Conservation (phyloP, 2,113 vertebrate species). For the Strigops habroptila region DNA sequence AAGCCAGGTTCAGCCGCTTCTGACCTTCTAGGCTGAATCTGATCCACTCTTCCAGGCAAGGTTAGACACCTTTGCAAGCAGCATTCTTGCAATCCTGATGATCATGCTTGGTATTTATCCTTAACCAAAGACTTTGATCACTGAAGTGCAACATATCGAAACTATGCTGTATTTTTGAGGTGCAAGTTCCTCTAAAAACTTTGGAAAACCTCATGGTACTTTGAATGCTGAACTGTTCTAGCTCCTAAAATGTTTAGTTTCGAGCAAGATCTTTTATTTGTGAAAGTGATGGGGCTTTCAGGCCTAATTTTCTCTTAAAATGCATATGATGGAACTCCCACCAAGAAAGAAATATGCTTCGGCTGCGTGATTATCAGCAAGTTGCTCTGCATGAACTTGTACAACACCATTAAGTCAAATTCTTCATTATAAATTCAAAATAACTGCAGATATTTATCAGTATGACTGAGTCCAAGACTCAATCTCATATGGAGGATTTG, state of each 20-base stretch:
- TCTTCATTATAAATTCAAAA: constrained; percentile 53
- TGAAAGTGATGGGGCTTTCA: not conserved
- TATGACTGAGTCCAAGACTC: not conserved
- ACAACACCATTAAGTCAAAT: constrained; percentile 16
- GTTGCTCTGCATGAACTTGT: constrained; percentile 47
- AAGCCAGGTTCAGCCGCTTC: not conserved
- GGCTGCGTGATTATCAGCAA: not conserved
- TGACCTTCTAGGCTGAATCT: not conserved
- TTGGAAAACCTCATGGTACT: not conserved
- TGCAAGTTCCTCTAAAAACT: not conserved
- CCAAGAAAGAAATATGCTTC: constrained; percentile 5
- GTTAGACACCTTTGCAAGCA: not conserved
- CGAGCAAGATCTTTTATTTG: not conserved
- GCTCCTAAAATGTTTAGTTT: not conserved
- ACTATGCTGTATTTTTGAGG: not conserved
- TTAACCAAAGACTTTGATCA: not conserved
- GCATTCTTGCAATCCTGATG: not conserved
- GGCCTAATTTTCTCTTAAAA: not conserved
- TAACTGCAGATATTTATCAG: constrained; percentile 52
- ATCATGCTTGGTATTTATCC: not conserved
- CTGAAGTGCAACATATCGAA: not conserved
- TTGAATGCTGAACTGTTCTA: not conserved
- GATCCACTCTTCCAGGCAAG: not conserved
- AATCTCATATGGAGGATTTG: not conserved
- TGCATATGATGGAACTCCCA: not conserved